Evolutionary conservation across 1,140 invertebrate species (phyloP).

Genomic region (Pissodes strobi): DNA sequence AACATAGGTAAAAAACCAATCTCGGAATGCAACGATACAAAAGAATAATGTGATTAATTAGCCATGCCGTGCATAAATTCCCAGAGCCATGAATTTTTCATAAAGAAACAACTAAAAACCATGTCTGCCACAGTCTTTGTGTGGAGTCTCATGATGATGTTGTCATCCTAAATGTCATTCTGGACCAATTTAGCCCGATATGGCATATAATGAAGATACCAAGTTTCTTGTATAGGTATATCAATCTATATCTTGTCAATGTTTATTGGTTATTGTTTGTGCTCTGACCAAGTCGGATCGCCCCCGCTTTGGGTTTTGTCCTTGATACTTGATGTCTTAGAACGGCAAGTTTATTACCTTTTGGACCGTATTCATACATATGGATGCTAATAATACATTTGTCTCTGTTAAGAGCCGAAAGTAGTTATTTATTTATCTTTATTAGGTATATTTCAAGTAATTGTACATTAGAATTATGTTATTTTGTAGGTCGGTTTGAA

Average conservation of each 20-base stretch:
- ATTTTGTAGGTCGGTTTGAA: too few relatives aligned
- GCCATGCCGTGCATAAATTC: conserved; percentile 25
- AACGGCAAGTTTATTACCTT: too few relatives aligned
- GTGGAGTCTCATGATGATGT: conserved; percentile 47
- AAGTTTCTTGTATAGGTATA: conserved; percentile 47
- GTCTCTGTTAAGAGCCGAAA: too few relatives aligned
- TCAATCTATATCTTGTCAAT: conserved; percentile 45
- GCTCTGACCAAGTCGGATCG: not conserved
- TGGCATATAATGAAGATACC: conserved; percentile 53
- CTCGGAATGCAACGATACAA: conserved; percentile 17
- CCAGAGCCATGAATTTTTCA: conserved; percentile 47
- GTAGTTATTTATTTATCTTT: too few relatives aligned
- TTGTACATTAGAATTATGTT: too few relatives aligned
- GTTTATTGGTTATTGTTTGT: conserved; percentile 30
- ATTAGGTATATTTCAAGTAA: too few relatives aligned
- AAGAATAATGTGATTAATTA: conserved; percentile 33
- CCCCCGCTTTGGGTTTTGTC: conserved; percentile 18
- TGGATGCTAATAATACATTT: too few relatives aligned
- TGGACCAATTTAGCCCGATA: conserved; percentile 52
- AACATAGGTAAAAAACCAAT: not conserved
- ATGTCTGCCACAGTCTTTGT: conserved; percentile 41
- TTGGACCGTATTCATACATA: too few relatives aligned
- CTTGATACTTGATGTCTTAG: not conserved
- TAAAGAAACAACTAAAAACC: conserved; percentile 43
- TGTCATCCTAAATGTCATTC: conserved; percentile 50